Base-by-base conservation (phyloP, 2,113 vertebrate species). In the Poecilia latipinna region DNA sequence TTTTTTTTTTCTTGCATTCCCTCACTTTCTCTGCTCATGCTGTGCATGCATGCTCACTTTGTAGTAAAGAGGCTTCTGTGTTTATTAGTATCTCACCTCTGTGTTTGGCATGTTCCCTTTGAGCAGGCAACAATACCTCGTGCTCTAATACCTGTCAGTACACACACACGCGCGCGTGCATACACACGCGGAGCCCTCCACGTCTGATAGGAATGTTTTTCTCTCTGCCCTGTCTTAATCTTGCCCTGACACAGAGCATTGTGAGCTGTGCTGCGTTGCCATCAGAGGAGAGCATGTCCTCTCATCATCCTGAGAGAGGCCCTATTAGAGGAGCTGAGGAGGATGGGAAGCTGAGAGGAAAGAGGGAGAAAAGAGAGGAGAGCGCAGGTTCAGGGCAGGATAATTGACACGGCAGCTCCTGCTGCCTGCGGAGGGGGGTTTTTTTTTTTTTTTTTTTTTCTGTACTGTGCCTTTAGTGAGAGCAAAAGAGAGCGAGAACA, bases 271-370 rank as follows among this genome's bases (percentile, higher is more conserved):
- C 82, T 88, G 87, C 84, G 87, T 83, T 82, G 86, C 92, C 91
- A 92, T 94, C 93, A 92, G 92, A 93, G 92, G 85, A 85, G 93
- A 93, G 89, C 90, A 82, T 92, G 91, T 94, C 92, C 92, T 94
- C 92, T 94, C 93, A 93, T 92, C 88, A 90, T 91, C 78, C 90
- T 87, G 91, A 92, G 89, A 93, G 91, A 87, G 91, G 92, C 84
- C 92, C 93, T 93, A 94, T 95, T 94, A 94, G 90, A 92, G 88
- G 87, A 87, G 88, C 92, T 82, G 91, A 89, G 91, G 83, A 85
- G 83, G 90, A 90, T 86, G 84, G 93, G 90, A 92, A 90, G 85
- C 86, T 85, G 86, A 82, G 86, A 86, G 77, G 87, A 85, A 82
- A 84, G 83, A 85, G 85, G 82, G 86, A 83, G 72, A 89, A 78